Base-by-base conservation (phyloP, 2,113 vertebrate genomes). In the Phylloscopus trochiloides region DNA sequence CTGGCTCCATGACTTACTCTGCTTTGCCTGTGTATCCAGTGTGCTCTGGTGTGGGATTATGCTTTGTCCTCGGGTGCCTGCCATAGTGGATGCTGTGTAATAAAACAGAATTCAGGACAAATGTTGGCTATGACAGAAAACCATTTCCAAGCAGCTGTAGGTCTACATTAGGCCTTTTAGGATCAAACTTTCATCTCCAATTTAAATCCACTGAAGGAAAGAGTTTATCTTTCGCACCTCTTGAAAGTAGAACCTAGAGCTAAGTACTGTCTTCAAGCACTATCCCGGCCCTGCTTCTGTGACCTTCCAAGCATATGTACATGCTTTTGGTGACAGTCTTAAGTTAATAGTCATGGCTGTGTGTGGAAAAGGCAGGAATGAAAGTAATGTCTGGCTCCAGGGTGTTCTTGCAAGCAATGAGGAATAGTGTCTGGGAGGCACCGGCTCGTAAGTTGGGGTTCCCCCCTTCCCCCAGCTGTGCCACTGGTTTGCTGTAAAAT, bases 381-480 rank as follows among this genome's bases (percentile, higher is more conserved):
- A 61, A 67, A 54, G 47, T 7, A 38, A 48, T 43, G 32, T 31
- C 54, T 43, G 40, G 40, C 29, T 77, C 45, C 21, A 26, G 8
- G 38, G 16, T 29, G 11, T 63, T 79, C 45, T 50, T 3, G 3
- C 26, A 66, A 63, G 47, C 31, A 57, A 8, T 16, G 28, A 47
- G 43, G 29, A 51, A n/a, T 31, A 10, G 43, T 1, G 1, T 63
- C 54, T 65, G 38, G 38, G 40, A 74, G 50, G 54, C 31, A 78
- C 25, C 0, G 0, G 28, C 50, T 61, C 2, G 0, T 50, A 38
- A 29, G 0, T 2, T 66, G 74, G 19, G 38, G 26, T 58, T 84
- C 47, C 15, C 57, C 38, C 22, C 31, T 82, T 79, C 26, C 42
- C 36, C 61, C n/a, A 55, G 34, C 59, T 59, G 50, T 70, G 38